A percentile compares a stretch with the other conserved stretches of the same genome.
Conservation (phyloP, 2,113 vertebrate genomes). For the Herpetotheres cachinnans region DNA sequence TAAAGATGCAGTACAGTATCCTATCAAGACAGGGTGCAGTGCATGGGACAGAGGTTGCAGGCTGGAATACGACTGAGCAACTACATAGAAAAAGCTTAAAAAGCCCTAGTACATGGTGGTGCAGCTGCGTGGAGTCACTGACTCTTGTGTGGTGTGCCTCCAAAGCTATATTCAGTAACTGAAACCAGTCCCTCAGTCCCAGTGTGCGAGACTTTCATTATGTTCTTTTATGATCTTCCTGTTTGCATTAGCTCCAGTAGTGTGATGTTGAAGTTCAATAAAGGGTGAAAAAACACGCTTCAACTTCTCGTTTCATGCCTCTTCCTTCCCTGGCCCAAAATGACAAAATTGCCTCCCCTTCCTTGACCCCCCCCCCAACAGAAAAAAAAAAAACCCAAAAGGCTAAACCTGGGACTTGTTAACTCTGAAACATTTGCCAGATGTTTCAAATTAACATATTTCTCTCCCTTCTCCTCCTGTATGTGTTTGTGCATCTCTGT, state of each 20-base stretch:
- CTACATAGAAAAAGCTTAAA: not conserved
- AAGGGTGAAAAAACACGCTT: slow-evolving; percentile 17
- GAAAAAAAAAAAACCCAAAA: not conserved
- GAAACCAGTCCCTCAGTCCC: slow-evolving; percentile 48
- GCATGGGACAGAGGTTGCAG: not conserved
- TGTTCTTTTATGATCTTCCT: slow-evolving; percentile 54
- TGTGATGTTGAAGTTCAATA: slow-evolving; percentile 62
- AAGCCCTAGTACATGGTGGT: not conserved
- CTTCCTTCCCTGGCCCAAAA: not conserved
- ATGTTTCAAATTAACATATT: slow-evolving; percentile 61
- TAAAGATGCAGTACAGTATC: not conserved
- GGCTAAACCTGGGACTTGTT: slow-evolving; percentile 6
- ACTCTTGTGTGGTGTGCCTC: slow-evolving; percentile 55
- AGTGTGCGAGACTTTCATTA: slow-evolving; percentile 19
- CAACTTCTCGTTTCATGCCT: slow-evolving; percentile 8
- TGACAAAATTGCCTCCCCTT: slow-evolving; percentile 15
- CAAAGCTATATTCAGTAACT: slow-evolving; percentile 51
- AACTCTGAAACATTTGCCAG: slow-evolving; percentile 38
- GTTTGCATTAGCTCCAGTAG: slow-evolving; percentile 52
- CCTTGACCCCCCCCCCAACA: not conserved
- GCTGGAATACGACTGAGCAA: not conserved
- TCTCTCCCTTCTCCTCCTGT: slow-evolving; percentile 23
- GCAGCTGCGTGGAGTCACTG: slow-evolving; percentile 23
- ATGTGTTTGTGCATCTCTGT: slow-evolving; percentile 38
- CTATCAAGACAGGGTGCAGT: not conserved